phyloP scores from a whole-genome alignment of 2,888 invertebrate genomes.

The Chelonus formosanus region DNA sequence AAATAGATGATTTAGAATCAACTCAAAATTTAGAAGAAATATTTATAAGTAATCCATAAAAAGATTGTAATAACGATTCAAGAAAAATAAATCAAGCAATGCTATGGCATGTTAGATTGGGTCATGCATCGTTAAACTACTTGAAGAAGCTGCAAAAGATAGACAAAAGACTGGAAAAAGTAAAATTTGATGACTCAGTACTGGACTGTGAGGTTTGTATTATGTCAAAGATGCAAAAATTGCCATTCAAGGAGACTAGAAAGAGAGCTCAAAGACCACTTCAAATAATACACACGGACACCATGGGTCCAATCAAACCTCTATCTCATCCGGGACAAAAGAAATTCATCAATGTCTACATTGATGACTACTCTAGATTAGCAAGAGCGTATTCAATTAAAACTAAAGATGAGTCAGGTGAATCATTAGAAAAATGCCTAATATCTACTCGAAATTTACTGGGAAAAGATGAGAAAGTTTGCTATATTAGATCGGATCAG shows the following conservation, averaged over 20 bases:
- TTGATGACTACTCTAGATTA: constrained; percentile 41
- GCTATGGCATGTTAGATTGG: constrained; percentile 41
- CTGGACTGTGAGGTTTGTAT: constrained; percentile 43
- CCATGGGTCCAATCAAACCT: constrained; percentile 43
- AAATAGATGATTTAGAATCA: constrained; percentile 19
- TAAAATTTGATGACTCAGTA: constrained; percentile 45
- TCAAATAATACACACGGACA: constrained; percentile 39
- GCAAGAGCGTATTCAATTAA: constrained; percentile 40
- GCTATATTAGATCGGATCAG: constrained; percentile 35
- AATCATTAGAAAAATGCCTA: constrained; percentile 41
- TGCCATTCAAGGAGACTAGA: constrained; percentile 36
- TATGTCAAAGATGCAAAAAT: constrained; percentile 43
- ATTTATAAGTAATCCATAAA: constrained; percentile 17
- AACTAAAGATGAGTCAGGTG: constrained; percentile 43
- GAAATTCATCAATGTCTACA: constrained; percentile 37
- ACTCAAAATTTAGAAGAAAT: constrained; percentile 17
- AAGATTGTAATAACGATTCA: no score
- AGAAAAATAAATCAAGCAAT: constrained; percentile 32
- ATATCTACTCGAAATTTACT: constrained; percentile 41
- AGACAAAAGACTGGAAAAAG: constrained; percentile 36
- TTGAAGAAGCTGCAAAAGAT: constrained; percentile 43
- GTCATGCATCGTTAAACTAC: constrained; percentile 42
- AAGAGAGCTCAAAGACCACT: constrained; percentile 34
- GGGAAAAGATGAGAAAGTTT: constrained; percentile 37
- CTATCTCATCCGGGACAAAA: constrained; percentile 32